phyloP scores from a whole-genome alignment of 2,888 invertebrate genomes.

The Drosophila fulvimacula region DNA sequence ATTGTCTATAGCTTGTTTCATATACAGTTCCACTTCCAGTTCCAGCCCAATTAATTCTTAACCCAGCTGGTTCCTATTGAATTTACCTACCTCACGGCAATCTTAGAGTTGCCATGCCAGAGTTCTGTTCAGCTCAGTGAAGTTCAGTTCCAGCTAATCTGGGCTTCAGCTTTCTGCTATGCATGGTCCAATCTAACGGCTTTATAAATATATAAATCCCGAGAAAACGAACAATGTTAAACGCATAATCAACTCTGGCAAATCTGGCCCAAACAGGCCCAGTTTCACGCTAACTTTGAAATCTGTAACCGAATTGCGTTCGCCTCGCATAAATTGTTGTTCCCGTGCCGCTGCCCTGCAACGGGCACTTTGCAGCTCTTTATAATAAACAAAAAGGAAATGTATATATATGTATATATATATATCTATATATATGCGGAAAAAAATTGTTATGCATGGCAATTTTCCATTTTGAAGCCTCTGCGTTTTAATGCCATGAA shows the following conservation, averaged over 20 bases:
- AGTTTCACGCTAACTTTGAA: conserved; percentile 50
- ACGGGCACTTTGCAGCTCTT: conserved; percentile 65
- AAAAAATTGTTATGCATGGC: conserved; percentile 79
- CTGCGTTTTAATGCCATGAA: conserved; percentile 75
- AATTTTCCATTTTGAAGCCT: conserved; percentile 81
- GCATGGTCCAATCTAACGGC: conserved; percentile 31
- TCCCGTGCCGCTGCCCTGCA: conserved; percentile 24
- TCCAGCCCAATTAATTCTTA: not conserved
- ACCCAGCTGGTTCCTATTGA: too few relatives aligned
- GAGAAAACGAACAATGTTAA: conserved; percentile 50
- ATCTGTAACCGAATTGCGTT: conserved; percentile 69
- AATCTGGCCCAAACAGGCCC: conserved; percentile 34
- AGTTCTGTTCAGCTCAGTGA: not conserved
- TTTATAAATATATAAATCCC: conserved; percentile 17
- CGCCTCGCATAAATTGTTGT: conserved; percentile 67
- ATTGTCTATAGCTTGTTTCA: not conserved
- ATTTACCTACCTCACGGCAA: too few relatives aligned
- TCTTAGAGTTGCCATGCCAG: not conserved
- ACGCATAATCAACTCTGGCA: conserved; percentile 53
- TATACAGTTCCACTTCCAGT: not conserved
- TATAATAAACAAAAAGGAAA: conserved; percentile 60
- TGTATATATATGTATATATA: not conserved
- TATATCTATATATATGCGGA: conserved; percentile 8
- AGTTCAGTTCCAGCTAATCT: conserved; percentile 7
- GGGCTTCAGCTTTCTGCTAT: not conserved